These are phyloP conservation scores for Mamestra brassicae DNA, from an alignment of 2,888 invertebrate species.

Conservation along the genomic window DNA sequence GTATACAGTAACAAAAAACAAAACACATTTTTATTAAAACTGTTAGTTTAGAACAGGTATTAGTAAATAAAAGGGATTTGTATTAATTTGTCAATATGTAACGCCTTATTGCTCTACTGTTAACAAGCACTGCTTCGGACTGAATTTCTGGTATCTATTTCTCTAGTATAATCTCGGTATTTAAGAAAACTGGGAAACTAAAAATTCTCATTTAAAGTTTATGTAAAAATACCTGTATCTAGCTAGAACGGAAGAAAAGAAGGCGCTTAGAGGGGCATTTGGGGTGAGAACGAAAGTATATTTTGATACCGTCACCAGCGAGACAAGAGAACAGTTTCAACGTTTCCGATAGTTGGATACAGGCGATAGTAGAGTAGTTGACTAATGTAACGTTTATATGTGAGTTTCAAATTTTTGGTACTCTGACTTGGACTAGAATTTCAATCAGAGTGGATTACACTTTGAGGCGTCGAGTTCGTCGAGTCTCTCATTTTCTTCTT, in stretches of 20 bases:
- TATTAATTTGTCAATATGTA: slow-evolving; percentile 46
- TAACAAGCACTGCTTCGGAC: slow-evolving; percentile 66
- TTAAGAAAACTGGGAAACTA: not conserved
- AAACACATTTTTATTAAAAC: not conserved
- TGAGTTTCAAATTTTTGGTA: too few species aligned
- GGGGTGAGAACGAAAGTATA: not conserved
- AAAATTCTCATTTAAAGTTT: not conserved
- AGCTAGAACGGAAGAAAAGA: slow-evolving; percentile 52
- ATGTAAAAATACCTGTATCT: slow-evolving; percentile 43
- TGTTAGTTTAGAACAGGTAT: slow-evolving; percentile 18
- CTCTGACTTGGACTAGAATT: not conserved
- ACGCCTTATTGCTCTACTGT: slow-evolving; percentile 57
- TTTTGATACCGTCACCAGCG: slow-evolving; percentile 40
- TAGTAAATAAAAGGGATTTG: not conserved
- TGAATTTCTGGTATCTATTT: slow-evolving; percentile 52
- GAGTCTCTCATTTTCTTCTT: not conserved
- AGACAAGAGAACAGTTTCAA: not conserved
- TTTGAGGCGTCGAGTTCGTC: not conserved
- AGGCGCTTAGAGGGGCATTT: not conserved
- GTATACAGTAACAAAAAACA: not conserved
- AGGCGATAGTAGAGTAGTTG: slow-evolving; percentile 47
- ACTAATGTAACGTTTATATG: slow-evolving; percentile 12
- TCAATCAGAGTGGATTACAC: not conserved
- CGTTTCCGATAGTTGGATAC: slow-evolving; percentile 48
- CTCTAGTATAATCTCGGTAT: not conserved